Conservation (phyloP, 37 sponge, comb jelly and placozoan genomes). For the Tethya wilhelma region DNA sequence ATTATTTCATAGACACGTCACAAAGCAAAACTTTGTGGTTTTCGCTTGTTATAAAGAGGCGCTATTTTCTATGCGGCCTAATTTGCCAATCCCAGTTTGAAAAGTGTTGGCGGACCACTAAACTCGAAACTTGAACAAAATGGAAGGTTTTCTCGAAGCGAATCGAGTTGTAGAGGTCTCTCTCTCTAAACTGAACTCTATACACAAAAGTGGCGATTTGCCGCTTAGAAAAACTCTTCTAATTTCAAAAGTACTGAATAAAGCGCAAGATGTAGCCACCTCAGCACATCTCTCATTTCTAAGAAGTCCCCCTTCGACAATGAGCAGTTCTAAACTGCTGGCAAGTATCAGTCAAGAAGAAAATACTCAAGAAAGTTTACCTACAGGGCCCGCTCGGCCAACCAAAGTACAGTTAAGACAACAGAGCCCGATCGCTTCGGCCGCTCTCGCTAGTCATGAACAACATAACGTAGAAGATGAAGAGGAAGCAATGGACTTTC, state of each 20-base stretch:
- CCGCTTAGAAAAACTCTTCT: slow-evolving; percentile 66
- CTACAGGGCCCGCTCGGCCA: slow-evolving; percentile 1
- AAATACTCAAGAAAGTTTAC: slow-evolving; percentile 7
- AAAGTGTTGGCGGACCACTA: no score
- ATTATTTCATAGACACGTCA: no score
- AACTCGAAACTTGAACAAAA: no score
- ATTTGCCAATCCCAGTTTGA: slow-evolving; percentile 6
- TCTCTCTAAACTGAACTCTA: slow-evolving; percentile 50
- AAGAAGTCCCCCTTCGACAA: neutral
- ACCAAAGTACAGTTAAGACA: slow-evolving; percentile 21
- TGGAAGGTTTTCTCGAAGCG: slow-evolving; percentile 81
- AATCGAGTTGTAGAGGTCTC: slow-evolving; percentile 74
- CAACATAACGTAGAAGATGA: no score
- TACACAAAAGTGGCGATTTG: slow-evolving; percentile 46
- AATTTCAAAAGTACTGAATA: slow-evolving; percentile 65
- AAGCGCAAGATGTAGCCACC: slow-evolving; percentile 60
- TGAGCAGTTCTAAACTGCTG: slow-evolving; percentile 62
- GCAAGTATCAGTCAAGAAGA: slow-evolving; percentile 60
- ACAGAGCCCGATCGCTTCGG: slow-evolving; percentile 37
- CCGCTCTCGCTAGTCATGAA: slow-evolving; percentile 7
- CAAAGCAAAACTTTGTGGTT: no score
- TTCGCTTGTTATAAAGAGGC: no score
- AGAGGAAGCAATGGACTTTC: slow-evolving; percentile 66
- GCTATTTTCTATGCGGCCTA: neutral
- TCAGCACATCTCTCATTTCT: slow-evolving; percentile 34